Base-by-base conservation (phyloP, 2,888 invertebrate species). In the Cataglyphis livida region DNA sequence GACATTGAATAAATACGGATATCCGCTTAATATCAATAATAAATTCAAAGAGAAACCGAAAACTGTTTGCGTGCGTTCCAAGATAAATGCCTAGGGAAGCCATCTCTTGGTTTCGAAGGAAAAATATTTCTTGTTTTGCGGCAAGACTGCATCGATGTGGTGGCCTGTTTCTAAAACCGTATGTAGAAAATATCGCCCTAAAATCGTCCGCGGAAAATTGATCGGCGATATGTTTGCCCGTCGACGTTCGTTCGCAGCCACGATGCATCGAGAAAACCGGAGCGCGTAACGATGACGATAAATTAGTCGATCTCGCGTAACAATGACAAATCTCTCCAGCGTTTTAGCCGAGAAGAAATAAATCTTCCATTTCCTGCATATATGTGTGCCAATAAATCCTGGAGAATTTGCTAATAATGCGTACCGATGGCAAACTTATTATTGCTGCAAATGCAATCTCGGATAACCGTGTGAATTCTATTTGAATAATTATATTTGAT, bases 231-330 rank as follows among this genome's bases (percentile, higher is more conserved):
- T 54, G 66, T 78, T 78, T 66, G 54, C 59, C 15, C 41, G 48
- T 6, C 41, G 18, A 71, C 48, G 25, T 61, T 28, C 48, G 41
- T 51, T n/a, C 32, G 18, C 25, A 3, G 66, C 12, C 28, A 35
- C 38, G 32, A 62, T 21, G 32, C 59, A 61, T 7, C 44, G n/a
- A 35, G 28, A 12, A 62, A 74, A 25, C 18, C 32, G 32, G 18
- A 48, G 35, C 18, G 21, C n/a, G 9, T 44, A 62, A 74, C 15
- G 10, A 48, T 35, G 32, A 35, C 48, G 32, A 62, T 62, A 76
- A 68, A 75, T 75, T 74, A 35, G 12, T 51, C 18, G n/a, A 75
- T 76, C 51, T 76, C n/a, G n/a, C 51, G 38, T 21, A 75, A 66
- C 35, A 64, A 75, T 38, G 70, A 76, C n/a, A 15, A 64, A 64